These are phyloP conservation scores for Rhinatrema bivittatum DNA, from an alignment of 2,797 vertebrate species.

Conservation along the genomic window DNA sequence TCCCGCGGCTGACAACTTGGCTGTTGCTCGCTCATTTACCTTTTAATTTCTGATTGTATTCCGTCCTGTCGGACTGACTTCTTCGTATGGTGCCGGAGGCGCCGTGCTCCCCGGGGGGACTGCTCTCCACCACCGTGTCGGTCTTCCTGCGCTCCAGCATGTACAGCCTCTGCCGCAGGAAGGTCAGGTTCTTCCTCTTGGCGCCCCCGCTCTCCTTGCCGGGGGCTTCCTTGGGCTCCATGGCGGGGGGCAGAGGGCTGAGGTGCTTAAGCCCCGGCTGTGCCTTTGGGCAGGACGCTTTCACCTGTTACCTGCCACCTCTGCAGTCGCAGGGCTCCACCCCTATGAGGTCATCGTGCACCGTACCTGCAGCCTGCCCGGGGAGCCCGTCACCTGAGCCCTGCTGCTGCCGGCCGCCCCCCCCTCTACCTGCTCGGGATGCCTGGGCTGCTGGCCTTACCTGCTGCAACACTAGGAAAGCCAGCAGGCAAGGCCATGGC, in stretches of 20 bases:
- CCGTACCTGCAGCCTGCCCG: conserved; percentile 54
- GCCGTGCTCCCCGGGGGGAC: conserved; percentile 53
- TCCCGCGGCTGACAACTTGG: no score
- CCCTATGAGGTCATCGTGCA: conserved; percentile 62
- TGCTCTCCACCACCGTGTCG: conserved; percentile 72
- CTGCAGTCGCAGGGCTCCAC: conserved; percentile 54
- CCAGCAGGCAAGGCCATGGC: not conserved
- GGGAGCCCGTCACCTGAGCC: conserved; percentile 56
- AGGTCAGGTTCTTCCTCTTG: conserved; percentile 73
- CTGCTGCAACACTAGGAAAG: not conserved
- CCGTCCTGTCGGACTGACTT: conserved; percentile 92
- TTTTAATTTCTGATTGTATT: conserved; percentile 92
- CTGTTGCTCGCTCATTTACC: conserved; percentile 77
- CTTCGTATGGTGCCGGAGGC: conserved; percentile 76
- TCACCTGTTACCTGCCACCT: conserved; percentile 54
- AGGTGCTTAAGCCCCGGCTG: conserved; percentile 13
- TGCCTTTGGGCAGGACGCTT: conserved; percentile 53
- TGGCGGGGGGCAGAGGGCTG: no score
- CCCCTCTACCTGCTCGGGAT: conserved; percentile 14
- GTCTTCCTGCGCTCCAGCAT: conserved; percentile 85
- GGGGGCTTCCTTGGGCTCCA: conserved; percentile 61
- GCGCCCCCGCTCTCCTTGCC: conserved; percentile 58
- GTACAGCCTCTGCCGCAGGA: conserved; percentile 69
- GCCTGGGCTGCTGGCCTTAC: conserved; percentile 2
- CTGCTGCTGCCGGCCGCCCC: conserved; percentile 15